These are phyloP conservation scores for Spongilla lacustris DNA, from an alignment of 37 sponge, comb jelly and placozoan species.

Conservation along the genomic window DNA sequence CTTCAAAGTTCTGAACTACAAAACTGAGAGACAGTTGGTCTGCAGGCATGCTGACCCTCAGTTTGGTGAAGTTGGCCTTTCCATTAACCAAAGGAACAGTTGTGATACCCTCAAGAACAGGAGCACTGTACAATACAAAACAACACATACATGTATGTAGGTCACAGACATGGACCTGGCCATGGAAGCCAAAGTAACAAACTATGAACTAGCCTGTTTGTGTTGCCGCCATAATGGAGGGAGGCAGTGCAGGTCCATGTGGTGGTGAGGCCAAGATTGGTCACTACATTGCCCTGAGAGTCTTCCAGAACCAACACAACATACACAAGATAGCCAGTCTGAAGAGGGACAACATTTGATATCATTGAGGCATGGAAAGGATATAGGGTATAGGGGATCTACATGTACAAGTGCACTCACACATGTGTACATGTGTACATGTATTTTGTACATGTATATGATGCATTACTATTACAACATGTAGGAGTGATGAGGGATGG, in stretches of 20 bases:
- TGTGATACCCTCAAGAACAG: conserved; percentile 41
- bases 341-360: not conserved
- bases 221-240: conserved; percentile 12
- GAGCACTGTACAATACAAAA: not conserved
- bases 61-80: conserved; percentile 75
- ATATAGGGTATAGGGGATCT: not conserved
- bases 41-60: conserved; percentile 58
- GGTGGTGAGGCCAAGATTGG: conserved; percentile 64
- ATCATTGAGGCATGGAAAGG: too few relatives aligned
- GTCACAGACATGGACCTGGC: not conserved
- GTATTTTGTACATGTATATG: too few relatives aligned
- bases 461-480: too few relatives aligned
- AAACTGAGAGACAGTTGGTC: conserved; percentile 53
- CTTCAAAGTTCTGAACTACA: conserved; percentile 26
- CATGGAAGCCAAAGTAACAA: too few relatives aligned
- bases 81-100: conserved; percentile 69
- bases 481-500: too few relatives aligned
- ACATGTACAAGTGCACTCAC: not conserved
- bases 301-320: conserved; percentile 61
- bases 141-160: too few relatives aligned
- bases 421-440: too few relatives aligned
- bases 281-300: conserved; percentile 40
- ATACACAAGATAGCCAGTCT: conserved; percentile 78
- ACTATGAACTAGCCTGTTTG: too few relatives aligned
- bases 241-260: conserved; percentile 74